These are phyloP conservation scores for Cliona cf. orientalis DNA, from an alignment of 37 sponge, comb jelly and placozoan species.

Conservation along the genomic window DNA sequence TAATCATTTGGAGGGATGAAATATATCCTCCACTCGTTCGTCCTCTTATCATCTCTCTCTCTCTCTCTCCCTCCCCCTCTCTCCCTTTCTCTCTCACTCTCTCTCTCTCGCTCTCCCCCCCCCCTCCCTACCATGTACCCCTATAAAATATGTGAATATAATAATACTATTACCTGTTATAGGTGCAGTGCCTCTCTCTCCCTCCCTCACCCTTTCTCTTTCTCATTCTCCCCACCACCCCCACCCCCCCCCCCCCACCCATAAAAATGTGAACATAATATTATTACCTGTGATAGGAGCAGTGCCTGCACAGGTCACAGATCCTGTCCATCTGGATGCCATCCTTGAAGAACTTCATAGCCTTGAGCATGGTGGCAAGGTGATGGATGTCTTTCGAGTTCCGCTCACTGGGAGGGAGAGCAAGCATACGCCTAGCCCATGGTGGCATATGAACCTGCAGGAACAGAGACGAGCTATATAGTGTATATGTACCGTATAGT, in stretches of 20 bases:
- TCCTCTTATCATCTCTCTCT: no score
- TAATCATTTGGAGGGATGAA: no score
- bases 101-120: no score
- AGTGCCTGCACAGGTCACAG: slow-evolving; percentile 43
- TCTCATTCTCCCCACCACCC: background rate
- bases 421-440: slow-evolving; percentile 53
- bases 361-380: slow-evolving; percentile 26
- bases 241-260: background rate
- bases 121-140: no score
- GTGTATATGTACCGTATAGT: no score
- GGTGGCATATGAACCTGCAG: slow-evolving; percentile 39
- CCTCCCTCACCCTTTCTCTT: background rate
- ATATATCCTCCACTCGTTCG: no score
- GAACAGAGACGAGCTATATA: background rate
- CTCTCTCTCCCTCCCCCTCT: no score
- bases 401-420: slow-evolving; percentile 11
- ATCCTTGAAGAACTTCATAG: slow-evolving; percentile 41
- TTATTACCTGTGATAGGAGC: slow-evolving; percentile 30
- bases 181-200: no score
- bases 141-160: no score
- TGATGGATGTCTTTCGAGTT: slow-evolving; percentile 10
- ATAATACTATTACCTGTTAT: background rate
- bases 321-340: slow-evolving; percentile 8
- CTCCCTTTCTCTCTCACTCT: no score
- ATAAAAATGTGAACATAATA: background rate